Percentiles rank a stretch among this genome's conserved stretches.
Evolutionary conservation across 2,113 vertebrate species (phyloP).

Genomic region (Dipodomys ordii): DNA sequence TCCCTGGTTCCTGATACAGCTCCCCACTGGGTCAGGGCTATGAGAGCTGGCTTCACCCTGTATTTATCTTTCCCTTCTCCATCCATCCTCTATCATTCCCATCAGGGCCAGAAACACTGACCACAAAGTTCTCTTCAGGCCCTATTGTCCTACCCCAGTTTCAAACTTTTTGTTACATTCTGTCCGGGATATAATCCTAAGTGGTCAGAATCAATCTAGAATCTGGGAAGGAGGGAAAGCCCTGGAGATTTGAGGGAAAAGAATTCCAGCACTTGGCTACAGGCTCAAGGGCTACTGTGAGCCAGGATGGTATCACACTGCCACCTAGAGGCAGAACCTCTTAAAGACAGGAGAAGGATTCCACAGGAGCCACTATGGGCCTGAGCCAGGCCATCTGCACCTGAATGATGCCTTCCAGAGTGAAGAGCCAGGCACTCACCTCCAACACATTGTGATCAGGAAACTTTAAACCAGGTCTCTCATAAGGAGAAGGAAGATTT

Average conservation of each 20-base stretch:
- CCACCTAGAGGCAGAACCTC: slow-evolving; percentile 63
- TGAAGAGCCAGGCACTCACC: background rate
- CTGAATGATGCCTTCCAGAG: accelerated
- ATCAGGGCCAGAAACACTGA: background rate
- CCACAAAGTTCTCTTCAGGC: accelerated
- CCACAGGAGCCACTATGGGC: too few species aligned
- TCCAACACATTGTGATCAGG: background rate
- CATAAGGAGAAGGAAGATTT: background rate
- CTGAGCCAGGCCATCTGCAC: too few species aligned
- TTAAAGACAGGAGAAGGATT: too few species aligned
- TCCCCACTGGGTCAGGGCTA: background rate
- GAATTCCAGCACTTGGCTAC: background rate
- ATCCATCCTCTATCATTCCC: background rate
- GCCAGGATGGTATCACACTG: background rate
- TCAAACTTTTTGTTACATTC: background rate
- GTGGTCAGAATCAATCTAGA: background rate
- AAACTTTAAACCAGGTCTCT: background rate
- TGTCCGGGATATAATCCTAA: background rate
- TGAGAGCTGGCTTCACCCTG: background rate
- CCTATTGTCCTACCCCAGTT: background rate
- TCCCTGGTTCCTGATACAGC: background rate
- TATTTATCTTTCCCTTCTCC: background rate
- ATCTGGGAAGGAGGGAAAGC: background rate
- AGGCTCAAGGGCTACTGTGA: background rate
- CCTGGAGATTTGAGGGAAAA: background rate